phyloP scores from a whole-genome alignment of 1,140 invertebrate genomes.

The Hycleus phaleratus region DNA sequence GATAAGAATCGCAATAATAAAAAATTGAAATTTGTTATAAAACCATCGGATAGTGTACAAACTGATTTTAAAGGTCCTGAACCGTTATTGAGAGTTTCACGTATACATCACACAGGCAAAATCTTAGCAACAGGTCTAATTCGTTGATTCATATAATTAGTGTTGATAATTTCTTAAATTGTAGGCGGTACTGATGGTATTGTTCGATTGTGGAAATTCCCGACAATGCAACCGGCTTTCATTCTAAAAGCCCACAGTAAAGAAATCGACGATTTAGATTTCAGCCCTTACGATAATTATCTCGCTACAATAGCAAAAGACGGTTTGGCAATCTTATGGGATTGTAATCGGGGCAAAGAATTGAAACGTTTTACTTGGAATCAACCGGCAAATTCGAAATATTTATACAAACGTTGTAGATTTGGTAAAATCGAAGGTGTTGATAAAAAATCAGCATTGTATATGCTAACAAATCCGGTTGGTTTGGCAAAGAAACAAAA shows the following conservation, averaged over 20 bases:
- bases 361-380: conserved; percentile 65
- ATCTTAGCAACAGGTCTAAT: conserved; percentile 68
- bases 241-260: conserved; percentile 67
- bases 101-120: conserved; percentile 66
- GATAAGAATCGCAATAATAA: conserved; percentile 48
- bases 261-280: conserved; percentile 88
- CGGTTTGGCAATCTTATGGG: conserved; percentile 74
- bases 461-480: conserved; percentile 74
- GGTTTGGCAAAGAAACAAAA: conserved; percentile 58
- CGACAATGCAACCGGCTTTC: conserved; percentile 59
- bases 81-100: conserved; percentile 78
- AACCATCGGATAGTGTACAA: conserved; percentile 68
- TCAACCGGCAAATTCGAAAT: conserved; percentile 63
- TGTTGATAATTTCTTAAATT: conserved; percentile 3
- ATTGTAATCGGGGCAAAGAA: conserved; percentile 54
- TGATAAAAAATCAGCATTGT: conserved; percentile 59
- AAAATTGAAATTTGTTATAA: conserved; percentile 62
- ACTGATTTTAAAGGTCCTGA: conserved; percentile 71
- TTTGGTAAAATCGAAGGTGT: conserved; percentile 63
- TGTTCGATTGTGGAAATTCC: conserved; percentile 83
- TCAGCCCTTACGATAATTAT: conserved; percentile 66
- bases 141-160: conserved; percentile 2
- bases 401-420: conserved; percentile 75
- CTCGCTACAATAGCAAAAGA: conserved; percentile 84
- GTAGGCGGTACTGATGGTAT: conserved; percentile 75